Conservation (phyloP, 2,888 invertebrate species). For the Pandemis cinnamomeana region DNA sequence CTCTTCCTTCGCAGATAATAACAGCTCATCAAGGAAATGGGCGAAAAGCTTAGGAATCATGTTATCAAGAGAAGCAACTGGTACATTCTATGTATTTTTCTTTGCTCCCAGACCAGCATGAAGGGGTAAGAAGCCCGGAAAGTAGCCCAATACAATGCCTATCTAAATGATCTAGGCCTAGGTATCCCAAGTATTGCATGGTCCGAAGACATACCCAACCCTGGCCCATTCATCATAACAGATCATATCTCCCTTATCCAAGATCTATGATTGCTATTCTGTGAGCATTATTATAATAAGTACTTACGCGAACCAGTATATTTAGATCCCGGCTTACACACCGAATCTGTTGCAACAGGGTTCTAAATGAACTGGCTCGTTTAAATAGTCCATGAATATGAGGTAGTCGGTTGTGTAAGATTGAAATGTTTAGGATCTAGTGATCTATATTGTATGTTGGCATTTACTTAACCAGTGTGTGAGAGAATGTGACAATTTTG, state of each 20-base stretch:
- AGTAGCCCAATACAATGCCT: not conserved
- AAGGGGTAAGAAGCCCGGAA: not conserved
- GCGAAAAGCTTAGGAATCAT: too few species aligned
- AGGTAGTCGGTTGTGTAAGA: slow-evolving; percentile 39
- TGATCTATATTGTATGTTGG: not conserved
- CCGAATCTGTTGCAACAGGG: not conserved
- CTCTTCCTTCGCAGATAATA: too few species aligned
- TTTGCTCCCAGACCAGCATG: too few species aligned
- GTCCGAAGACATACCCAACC: slow-evolving; percentile 23
- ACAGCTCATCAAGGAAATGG: too few species aligned
- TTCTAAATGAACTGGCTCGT: not conserved
- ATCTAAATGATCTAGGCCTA: not conserved
- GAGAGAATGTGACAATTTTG: too few species aligned
- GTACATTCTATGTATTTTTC: too few species aligned
- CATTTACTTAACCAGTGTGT: not conserved
- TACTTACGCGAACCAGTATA: slow-evolving; percentile 13
- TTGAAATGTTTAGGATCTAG: slow-evolving; percentile 27
- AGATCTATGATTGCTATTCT: slow-evolving; percentile 46
- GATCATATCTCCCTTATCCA: slow-evolving; percentile 44
- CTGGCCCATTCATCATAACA: slow-evolving; percentile 44
- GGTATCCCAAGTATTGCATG: slow-evolving; percentile 10
- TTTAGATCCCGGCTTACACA: not conserved
- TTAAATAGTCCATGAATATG: slow-evolving; percentile 14
- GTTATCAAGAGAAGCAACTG: too few species aligned
- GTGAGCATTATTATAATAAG: slow-evolving; percentile 47